Conservation (phyloP, 2,888 invertebrate species). For the Leucoptera coffeella region DNA sequence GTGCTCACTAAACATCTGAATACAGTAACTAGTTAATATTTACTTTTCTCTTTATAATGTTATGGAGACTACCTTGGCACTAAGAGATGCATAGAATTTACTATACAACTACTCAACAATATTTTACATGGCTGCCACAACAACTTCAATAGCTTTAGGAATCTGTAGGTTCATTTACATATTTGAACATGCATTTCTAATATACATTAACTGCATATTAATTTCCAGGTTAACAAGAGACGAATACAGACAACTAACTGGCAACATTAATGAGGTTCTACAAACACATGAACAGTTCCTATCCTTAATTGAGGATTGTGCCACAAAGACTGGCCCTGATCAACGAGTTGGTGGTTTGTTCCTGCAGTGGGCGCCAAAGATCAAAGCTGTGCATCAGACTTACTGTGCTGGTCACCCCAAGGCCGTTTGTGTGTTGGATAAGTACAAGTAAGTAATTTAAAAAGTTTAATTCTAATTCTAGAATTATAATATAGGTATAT, state of each 20-base stretch:
- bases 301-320: constrained; percentile 71
- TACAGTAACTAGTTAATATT: too few species aligned
- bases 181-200: neutral
- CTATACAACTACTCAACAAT: too few species aligned
- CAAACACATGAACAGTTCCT: constrained; percentile 80
- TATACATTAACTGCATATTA: constrained; percentile 1
- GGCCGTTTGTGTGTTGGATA: constrained; percentile 89
- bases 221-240: constrained; percentile 71
- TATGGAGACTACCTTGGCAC: too few species aligned
- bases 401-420: constrained; percentile 94
- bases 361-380: constrained; percentile 72
- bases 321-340: constrained; percentile 62
- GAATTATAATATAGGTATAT: too few species aligned
- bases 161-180: too few species aligned
- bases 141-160: too few species aligned
- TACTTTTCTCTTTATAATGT: too few species aligned
- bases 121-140: too few species aligned
- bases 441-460: constrained; percentile 71
- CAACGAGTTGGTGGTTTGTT: constrained; percentile 90
- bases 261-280: constrained; percentile 84
- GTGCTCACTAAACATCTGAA: too few species aligned
- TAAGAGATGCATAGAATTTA: too few species aligned
- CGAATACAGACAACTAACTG: constrained; percentile 81
- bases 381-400: constrained; percentile 77
- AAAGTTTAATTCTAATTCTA: too few species aligned